phyloP scores from a whole-genome alignment of 2,113 vertebrate species.

The Crotophaga sulcirostris region DNA sequence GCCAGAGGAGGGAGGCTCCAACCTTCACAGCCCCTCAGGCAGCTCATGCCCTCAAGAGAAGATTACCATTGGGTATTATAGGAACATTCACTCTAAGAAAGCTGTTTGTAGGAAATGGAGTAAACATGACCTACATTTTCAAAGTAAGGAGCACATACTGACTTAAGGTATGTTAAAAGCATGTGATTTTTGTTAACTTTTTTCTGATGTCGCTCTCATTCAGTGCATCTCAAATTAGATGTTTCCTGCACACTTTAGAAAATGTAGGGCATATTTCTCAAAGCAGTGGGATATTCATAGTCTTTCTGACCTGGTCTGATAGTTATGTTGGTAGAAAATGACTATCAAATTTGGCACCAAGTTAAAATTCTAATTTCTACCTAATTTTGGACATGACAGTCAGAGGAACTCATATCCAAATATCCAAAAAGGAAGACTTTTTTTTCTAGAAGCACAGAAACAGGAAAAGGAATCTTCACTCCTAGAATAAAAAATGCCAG shows the following conservation, averaged over 20 bases:
- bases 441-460: neutral
- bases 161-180: neutral
- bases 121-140: constrained; percentile 22
- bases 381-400: neutral
- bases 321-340: neutral
- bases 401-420: neutral
- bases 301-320: neutral
- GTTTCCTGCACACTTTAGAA: neutral
- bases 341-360: neutral
- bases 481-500: neutral
- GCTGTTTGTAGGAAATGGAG: neutral
- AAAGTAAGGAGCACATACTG: neutral
- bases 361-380: neutral
- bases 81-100: neutral
- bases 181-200: neutral
- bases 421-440: neutral
- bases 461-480: neutral
- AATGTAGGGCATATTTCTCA: neutral
- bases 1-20: neutral
- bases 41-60: neutral
- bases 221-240: neutral
- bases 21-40: neutral
- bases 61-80: neutral
- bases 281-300: neutral
- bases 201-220: neutral